Evolutionary conservation across 2,888 invertebrate species (phyloP), one percentile per base, ranked within the genome.

Genomic region (Stictocephala bisonia): DNA sequence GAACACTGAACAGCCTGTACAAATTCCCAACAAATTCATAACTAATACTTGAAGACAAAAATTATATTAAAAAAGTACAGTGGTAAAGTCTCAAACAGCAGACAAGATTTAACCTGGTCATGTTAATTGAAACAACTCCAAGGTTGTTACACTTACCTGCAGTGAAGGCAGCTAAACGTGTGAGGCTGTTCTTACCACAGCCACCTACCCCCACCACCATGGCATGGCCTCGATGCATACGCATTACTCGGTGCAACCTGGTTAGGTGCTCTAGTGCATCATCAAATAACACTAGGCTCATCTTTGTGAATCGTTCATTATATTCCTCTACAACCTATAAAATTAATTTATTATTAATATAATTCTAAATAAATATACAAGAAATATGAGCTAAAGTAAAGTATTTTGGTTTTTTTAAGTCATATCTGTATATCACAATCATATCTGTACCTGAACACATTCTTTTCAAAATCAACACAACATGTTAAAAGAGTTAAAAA

Each of bases 221-320:
- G 3, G 92, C 90, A 82, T 97, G 94, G 0, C 96, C 96, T 76
- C 91, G 86, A 81, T 92, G 89, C 90, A 95, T 91, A 76, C 96
- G 88, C 74, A 97, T 85, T 0, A 92, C 91, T 22, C 97, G 90
- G 79, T 96, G 96, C 11, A 95, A 89, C 53, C 96, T 87, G 0
- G 95, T 96, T 80, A 97, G 83, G 83, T 97, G 96, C 81, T 97
- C 96, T 66, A 97, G 84, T 48, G 95, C 96, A 82, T 96, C 96
- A 81, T 97, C 94, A 82, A 97, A 97, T 24, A 97, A 86, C 0
- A 97, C 95, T 77, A 97, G 87, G 24, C 90, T 90, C 85, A 96
- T 87, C 81, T 91, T 91, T 6, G 81, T 81, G 64, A 89, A 86
- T 24, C 88, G 88, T 78, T 95, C 95, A 82, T 93, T 93, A 84